phyloP scores from a whole-genome alignment of 1,140 invertebrate genomes.

The Teleogryllus occipitalis region DNA sequence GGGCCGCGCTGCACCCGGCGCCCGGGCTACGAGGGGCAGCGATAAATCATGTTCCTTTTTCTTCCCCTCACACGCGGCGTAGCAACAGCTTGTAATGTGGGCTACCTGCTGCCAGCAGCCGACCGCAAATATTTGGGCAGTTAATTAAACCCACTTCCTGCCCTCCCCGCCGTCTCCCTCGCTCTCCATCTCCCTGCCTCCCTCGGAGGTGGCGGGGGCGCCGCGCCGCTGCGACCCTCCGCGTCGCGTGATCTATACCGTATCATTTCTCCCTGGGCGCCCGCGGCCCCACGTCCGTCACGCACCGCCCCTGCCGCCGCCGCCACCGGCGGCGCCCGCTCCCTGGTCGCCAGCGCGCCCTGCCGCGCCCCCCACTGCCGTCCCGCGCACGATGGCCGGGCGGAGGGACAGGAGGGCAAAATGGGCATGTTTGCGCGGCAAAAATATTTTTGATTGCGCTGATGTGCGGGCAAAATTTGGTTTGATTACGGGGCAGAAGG shows the following conservation, averaged over 20 bases:
- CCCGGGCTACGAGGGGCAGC: too few relatives aligned
- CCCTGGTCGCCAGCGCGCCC: neutral
- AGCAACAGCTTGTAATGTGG: neutral
- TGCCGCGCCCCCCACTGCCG: neutral
- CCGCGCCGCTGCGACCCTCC: neutral
- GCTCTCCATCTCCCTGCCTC: neutral
- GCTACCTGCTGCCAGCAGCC: neutral
- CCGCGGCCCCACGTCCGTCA: neutral
- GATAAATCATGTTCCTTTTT: neutral
- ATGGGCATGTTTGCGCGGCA: too few relatives aligned
- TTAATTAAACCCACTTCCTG: neutral
- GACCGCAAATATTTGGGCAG: constrained; percentile 3
- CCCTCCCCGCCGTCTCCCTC: neutral
- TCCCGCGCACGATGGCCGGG: too few relatives aligned
- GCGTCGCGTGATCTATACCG: neutral
- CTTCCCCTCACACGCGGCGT: neutral
- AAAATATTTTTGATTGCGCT: too few relatives aligned
- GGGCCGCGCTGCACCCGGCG: neutral
- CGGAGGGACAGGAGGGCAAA: too few relatives aligned
- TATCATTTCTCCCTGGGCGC: neutral
- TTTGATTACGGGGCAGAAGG: too few relatives aligned
- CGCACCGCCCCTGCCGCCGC: too few relatives aligned
- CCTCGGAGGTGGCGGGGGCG: neutral
- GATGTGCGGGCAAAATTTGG: too few relatives aligned
- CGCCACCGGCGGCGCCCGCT: neutral